These are phyloP conservation scores for Centropus unirufus DNA, from an alignment of 2,113 vertebrate species.

Conservation along the genomic window DNA sequence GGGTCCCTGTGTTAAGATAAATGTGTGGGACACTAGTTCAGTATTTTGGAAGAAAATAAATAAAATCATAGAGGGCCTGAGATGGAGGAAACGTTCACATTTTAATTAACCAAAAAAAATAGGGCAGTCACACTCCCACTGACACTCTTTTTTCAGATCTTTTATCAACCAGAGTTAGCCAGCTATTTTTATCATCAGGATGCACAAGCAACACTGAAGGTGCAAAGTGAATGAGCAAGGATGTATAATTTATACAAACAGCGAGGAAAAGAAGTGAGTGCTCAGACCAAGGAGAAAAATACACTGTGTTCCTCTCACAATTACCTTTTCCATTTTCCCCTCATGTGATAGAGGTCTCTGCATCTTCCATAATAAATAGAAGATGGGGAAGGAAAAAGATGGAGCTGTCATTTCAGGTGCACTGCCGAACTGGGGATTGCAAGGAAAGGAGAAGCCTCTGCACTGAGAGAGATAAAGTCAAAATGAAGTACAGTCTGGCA, in stretches of 20 bases:
- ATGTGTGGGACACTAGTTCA: fast-evolving
- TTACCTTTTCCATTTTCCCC: neutral
- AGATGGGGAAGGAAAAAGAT: neutral
- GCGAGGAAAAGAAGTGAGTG: neutral
- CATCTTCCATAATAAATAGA: neutral
- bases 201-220: constrained; percentile 3
- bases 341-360: neutral
- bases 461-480: neutral
- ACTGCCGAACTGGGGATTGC: neutral
- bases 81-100: neutral
- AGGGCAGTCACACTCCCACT: constrained; percentile 47
- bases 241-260: neutral
- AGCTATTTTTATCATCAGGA: constrained; percentile 21
- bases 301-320: neutral
- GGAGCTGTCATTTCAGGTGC: neutral
- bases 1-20: neutral
- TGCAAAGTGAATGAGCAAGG: constrained; percentile 35
- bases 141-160: neutral
- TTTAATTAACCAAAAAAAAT: constrained; percentile 16
- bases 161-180: neutral
- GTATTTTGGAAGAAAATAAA: neutral
- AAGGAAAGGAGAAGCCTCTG: neutral
- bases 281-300: neutral
- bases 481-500: neutral
- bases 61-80: neutral